A percentile compares a stretch with the other conserved stretches of the same genome.
Conservation (phyloP, 2,888 invertebrate species). For the Acholoe squamosa region DNA sequence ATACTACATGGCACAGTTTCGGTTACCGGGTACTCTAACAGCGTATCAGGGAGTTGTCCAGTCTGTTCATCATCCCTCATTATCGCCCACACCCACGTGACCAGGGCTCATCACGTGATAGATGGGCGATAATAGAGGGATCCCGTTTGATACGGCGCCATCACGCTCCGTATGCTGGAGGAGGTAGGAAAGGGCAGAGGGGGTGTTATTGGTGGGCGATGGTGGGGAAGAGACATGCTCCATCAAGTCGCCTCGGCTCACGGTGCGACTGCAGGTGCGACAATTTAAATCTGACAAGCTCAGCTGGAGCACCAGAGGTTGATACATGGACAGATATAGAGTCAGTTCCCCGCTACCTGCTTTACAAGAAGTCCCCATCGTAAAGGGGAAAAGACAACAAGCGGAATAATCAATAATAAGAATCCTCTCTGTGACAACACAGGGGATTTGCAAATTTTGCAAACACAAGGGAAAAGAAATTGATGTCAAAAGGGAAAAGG, state of each 20-base stretch:
- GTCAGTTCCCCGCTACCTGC: no score
- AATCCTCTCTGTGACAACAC: no score
- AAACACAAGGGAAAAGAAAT: no score
- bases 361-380: no score
- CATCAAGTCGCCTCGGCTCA: neutral
- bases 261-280: neutral
- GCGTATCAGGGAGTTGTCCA: neutral
- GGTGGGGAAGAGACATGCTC: neutral
- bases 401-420: no score
- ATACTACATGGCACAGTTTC: no score
- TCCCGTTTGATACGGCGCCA: neutral
- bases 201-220: no score
- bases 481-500: no score
- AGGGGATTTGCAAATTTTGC: no score
- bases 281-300: constrained; percentile 12
- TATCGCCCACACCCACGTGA: constrained; percentile 32
- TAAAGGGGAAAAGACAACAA: no score
- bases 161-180: neutral
- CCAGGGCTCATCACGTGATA: neutral
- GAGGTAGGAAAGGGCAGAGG: neutral
- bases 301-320: no score
- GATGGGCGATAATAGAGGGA: constrained; percentile 16
- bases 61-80: constrained; percentile 25
- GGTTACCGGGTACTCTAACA: neutral
- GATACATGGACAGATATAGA: no score